Base-by-base conservation (phyloP, 2,888 invertebrate species). In the Saturnia japonica region DNA sequence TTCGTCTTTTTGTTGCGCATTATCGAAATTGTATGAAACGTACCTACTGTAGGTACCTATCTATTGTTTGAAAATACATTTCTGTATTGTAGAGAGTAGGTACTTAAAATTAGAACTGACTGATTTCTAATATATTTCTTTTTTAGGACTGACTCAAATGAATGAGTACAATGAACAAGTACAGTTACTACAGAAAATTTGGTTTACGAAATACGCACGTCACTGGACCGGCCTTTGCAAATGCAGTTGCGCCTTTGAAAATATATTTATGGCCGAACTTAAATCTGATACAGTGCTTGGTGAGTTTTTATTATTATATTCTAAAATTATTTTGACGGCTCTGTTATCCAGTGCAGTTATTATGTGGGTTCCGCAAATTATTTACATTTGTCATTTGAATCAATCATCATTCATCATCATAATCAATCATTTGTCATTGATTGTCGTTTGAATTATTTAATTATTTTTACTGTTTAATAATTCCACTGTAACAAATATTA, bases 211-310 rank as follows among this genome's bases (percentile, higher is more conserved):
- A 84, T 99, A 98, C 89, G 96, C 98, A 0, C 95, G 98, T 68
- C 96, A 97, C 76, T 95, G 95, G 84, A 96, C 97, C 54, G 96
- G 97, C 42, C 94, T 95, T 45, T 95, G 95, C 85, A 95, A 97
- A 73, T 98, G 98, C 77, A 98, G 98, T 79, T 97, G 97, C 74
- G 99, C 98, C 8, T 99, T 99, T 86, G 99, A 99, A 85, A 99
- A 99, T 86, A 96, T 98, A 43, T 98, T 99, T 87, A 95, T 98
- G 78, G 97, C 98, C 12, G 99, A 99, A 92, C 95, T 97, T 1
- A 97, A 97, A 86, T 96, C 96, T 68, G 95, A 95, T 71, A 95
- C 96, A 75, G 96, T 99, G 3, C 96, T 96, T 47, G 94, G 94
- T 94, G 78, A 85, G 88, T 75, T 42, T 40, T 40, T 47, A 47